Conservation (phyloP, 2,888 invertebrate species). For the Tillus elongatus region DNA sequence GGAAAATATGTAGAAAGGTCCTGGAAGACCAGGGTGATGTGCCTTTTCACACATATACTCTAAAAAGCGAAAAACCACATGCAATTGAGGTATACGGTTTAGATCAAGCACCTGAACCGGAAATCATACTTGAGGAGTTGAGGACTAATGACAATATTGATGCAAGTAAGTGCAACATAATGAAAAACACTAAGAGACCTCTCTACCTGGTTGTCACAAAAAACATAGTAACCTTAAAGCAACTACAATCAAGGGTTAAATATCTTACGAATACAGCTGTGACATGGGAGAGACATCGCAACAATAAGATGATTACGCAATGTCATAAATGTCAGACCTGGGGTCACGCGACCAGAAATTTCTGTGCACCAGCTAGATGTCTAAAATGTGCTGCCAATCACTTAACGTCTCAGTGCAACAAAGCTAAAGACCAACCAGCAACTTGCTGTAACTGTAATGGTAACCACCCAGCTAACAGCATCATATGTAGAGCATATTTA, state of each 20-base stretch:
- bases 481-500: too few relatives aligned
- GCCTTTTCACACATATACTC: neutral
- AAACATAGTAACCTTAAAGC: neutral
- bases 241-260: neutral
- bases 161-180: neutral
- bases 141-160: neutral
- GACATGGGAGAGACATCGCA: conserved; percentile 5
- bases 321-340: too few relatives aligned
- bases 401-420: too few relatives aligned
- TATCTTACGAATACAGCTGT: neutral
- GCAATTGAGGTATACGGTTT: neutral
- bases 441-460: too few relatives aligned
- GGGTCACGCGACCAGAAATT: too few relatives aligned
- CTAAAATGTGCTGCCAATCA: too few relatives aligned
- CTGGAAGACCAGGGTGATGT: too few relatives aligned
- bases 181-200: conserved; percentile 4
- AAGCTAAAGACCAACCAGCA: too few relatives aligned
- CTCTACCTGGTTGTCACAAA: neutral
- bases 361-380: too few relatives aligned
- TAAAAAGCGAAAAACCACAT: conserved; percentile 2
- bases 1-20: too few relatives aligned
- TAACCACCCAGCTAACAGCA: too few relatives aligned
- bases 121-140: too few relatives aligned
- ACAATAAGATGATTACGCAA: neutral
- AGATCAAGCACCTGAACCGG: neutral